phyloP scores from a whole-genome alignment of 2,113 vertebrate species.

The Corythaixoides concolor region DNA sequence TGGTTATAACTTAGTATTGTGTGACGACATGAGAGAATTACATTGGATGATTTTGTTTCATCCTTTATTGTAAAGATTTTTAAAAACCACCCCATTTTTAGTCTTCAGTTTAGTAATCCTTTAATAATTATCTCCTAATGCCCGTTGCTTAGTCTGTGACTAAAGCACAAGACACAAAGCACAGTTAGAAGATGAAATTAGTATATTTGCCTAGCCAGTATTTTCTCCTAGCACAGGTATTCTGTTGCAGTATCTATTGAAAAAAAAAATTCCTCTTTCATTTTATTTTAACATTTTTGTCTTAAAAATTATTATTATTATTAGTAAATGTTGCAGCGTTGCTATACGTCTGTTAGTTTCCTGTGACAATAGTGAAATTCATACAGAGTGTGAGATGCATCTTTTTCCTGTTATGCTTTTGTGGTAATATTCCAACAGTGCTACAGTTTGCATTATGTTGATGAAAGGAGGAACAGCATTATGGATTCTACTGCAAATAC shows the following conservation, averaged over 20 bases:
- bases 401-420: neutral
- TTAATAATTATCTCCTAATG: neutral
- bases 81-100: accelerated
- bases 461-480: neutral
- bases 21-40: neutral
- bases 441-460: neutral
- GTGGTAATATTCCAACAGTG: neutral
- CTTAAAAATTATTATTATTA: neutral
- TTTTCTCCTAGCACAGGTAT: neutral
- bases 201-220: neutral
- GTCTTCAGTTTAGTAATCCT: neutral
- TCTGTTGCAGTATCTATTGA: neutral
- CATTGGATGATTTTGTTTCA: neutral
- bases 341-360: accelerated
- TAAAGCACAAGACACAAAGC: neutral
- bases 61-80: neutral
- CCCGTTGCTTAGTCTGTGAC: neutral
- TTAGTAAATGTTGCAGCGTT: neutral
- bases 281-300: neutral
- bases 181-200: neutral
- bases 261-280: neutral
- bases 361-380: neutral
- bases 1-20: neutral
- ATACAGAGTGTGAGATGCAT: neutral
- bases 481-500: neutral